phyloP scores from a whole-genome alignment of 2,113 vertebrate genomes.

The Castor canadensis region DNA sequence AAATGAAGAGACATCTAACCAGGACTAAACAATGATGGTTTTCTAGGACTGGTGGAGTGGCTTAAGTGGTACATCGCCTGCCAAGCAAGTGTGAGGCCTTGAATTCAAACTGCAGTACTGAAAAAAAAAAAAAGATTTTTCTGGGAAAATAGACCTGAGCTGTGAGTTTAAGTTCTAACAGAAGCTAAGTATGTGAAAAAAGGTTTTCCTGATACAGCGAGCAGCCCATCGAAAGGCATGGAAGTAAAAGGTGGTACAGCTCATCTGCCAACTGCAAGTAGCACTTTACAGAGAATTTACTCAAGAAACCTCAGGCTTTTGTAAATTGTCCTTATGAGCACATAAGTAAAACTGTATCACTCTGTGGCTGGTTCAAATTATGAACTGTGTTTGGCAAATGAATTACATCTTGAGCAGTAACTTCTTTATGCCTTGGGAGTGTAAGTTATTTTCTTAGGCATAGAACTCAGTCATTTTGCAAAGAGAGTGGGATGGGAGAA shows the following conservation, averaged over 20 bases:
- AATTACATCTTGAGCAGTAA: background rate
- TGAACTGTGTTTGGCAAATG: constrained; percentile 19
- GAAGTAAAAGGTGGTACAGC: too few relatives aligned
- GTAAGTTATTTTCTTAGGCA: constrained; percentile 41
- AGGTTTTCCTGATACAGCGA: background rate
- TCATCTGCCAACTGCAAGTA: background rate
- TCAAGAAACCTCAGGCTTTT: background rate
- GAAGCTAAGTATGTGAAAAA: background rate
- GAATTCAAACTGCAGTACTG: too few relatives aligned
- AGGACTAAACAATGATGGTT: too few relatives aligned
- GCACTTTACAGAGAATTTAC: too few relatives aligned
- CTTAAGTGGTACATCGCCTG: too few relatives aligned
- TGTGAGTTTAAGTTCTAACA: background rate
- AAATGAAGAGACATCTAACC: background rate
- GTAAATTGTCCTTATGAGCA: constrained; percentile 10
- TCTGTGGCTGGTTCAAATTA: background rate
- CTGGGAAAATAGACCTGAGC: background rate
- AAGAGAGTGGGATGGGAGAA: background rate
- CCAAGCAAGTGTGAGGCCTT: too few relatives aligned
- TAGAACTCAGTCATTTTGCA: background rate
- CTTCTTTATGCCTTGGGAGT: background rate
- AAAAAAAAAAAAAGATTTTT: too few relatives aligned
- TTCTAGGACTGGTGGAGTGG: too few relatives aligned
- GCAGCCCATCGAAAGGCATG: background rate
- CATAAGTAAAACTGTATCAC: constrained; percentile 25